A percentile compares a stretch with the other conserved stretches of the same genome.
Evolutionary conservation across 2,113 vertebrate species (phyloP).

Genomic region (Crotalus tigris): DNA sequence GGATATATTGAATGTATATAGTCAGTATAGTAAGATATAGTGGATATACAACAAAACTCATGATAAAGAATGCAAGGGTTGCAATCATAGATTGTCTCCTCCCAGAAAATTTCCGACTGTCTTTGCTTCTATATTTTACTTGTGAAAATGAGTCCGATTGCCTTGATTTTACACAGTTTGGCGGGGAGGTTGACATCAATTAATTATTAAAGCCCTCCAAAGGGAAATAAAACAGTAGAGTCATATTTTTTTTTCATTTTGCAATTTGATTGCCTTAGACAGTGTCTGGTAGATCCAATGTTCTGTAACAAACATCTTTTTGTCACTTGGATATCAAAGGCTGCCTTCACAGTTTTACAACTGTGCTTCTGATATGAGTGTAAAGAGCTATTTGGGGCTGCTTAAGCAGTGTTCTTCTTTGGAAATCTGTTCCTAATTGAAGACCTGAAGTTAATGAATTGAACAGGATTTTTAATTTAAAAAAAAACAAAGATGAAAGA

Average conservation of each 20-base stretch:
- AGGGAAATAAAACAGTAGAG: conserved; percentile 27
- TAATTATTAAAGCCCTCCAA: conserved; percentile 21
- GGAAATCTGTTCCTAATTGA: conserved; percentile 56
- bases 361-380: conserved; percentile 34
- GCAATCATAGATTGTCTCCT: too few relatives aligned
- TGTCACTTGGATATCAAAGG: conserved; percentile 47
- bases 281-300: conserved; percentile 50
- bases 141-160: not conserved
- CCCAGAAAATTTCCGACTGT: not conserved
- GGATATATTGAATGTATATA: not conserved
- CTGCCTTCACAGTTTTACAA: conserved; percentile 22
- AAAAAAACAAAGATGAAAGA: not conserved
- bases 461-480: conserved; percentile 27
- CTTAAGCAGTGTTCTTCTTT: conserved; percentile 19
- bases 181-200: not conserved
- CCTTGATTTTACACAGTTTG: not conserved
- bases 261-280: conserved; percentile 14
- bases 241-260: conserved; percentile 46
- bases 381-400: not conserved
- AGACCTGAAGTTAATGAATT: conserved; percentile 56
- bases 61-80: not conserved
- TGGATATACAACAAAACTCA: not conserved
- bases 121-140: not conserved
- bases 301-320: conserved; percentile 36
- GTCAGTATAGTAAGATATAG: not conserved